These are phyloP conservation scores for Lucilia sericata DNA, from an alignment of 1,140 invertebrate species.

Conservation along the genomic window DNA sequence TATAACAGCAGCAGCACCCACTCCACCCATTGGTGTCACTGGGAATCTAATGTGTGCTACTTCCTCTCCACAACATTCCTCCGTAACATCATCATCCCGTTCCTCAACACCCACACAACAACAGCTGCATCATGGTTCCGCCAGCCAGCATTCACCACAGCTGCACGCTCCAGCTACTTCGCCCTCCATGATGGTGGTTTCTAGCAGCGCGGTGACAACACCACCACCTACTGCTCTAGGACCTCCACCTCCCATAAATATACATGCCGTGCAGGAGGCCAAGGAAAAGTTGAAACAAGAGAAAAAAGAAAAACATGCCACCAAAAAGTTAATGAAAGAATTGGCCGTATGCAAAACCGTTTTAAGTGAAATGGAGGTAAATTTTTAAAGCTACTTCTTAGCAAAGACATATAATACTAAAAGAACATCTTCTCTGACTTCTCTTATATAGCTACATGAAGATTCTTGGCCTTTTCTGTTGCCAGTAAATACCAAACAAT, in stretches of 20 bases:
- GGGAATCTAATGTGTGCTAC: slow-evolving; percentile 37
- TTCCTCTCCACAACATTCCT: slow-evolving; percentile 44
- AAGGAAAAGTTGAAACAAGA: slow-evolving; percentile 68
- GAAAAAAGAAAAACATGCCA: slow-evolving; percentile 76
- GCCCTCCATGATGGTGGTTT: slow-evolving; percentile 39
- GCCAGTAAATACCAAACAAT: slow-evolving; percentile 96
- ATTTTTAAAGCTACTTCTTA: slow-evolving; percentile 5
- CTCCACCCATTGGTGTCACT: background rate
- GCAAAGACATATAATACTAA: no score
- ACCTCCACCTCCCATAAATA: slow-evolving; percentile 60
- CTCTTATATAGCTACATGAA: slow-evolving; percentile 79
- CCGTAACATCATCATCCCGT: slow-evolving; percentile 56
- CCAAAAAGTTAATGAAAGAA: slow-evolving; percentile 84
- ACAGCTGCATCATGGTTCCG: slow-evolving; percentile 45
- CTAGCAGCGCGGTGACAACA: slow-evolving; percentile 30
- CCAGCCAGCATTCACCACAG: slow-evolving; percentile 68
- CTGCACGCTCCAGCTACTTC: slow-evolving; percentile 56
- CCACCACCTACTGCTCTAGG: slow-evolving; percentile 52
- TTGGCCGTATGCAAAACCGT: slow-evolving; percentile 77
- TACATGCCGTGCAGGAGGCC: slow-evolving; percentile 62
- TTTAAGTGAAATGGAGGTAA: slow-evolving; percentile 67
- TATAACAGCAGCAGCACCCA: slow-evolving; percentile 30
- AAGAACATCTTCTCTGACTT: no score
- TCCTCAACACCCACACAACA: slow-evolving; percentile 60
- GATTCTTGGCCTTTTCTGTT: slow-evolving; percentile 96